A percentile compares a stretch with the other conserved stretches of the same genome.
These are phyloP conservation scores for Herpetotheres cachinnans DNA, from an alignment of 2,113 vertebrate species.

Conservation along the genomic window DNA sequence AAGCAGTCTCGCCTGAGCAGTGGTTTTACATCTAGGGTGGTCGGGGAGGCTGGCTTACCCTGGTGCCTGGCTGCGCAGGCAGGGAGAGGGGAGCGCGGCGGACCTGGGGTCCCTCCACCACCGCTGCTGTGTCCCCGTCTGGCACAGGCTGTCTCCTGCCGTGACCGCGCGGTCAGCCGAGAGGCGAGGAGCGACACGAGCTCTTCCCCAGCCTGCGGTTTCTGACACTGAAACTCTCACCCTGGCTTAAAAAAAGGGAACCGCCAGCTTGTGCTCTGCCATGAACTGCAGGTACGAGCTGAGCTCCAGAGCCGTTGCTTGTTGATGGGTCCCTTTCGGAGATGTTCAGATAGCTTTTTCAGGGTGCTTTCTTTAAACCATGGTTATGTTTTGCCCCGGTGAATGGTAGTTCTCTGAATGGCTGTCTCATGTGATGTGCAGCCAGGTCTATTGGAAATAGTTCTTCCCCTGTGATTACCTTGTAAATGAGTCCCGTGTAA, in stretches of 20 bases:
- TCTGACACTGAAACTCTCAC: neutral
- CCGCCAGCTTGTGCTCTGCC: neutral
- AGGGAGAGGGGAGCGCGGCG: accelerated
- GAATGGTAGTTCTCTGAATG: neutral
- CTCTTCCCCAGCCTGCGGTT: too few relatives aligned
- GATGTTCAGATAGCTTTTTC: neutral
- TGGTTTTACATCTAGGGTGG: accelerated
- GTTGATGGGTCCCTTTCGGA: neutral
- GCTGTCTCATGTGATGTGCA: neutral
- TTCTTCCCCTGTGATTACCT: neutral
- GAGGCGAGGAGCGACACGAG: too few relatives aligned
- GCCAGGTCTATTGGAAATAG: neutral
- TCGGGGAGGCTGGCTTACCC: accelerated
- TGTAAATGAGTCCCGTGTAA: neutral
- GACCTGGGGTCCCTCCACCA: too few relatives aligned
- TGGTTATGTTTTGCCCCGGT: neutral
- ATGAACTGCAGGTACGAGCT: neutral
- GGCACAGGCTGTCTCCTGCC: neutral
- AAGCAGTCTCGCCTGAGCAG: accelerated
- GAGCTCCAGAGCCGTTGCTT: neutral
- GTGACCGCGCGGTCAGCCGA: accelerated
- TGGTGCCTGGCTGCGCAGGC: neutral
- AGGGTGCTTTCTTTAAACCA: neutral
- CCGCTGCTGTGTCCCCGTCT: accelerated
- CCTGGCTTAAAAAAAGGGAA: neutral